phyloP scores from a whole-genome alignment of 2,797 vertebrate genomes.

The Poecilia picta region DNA sequence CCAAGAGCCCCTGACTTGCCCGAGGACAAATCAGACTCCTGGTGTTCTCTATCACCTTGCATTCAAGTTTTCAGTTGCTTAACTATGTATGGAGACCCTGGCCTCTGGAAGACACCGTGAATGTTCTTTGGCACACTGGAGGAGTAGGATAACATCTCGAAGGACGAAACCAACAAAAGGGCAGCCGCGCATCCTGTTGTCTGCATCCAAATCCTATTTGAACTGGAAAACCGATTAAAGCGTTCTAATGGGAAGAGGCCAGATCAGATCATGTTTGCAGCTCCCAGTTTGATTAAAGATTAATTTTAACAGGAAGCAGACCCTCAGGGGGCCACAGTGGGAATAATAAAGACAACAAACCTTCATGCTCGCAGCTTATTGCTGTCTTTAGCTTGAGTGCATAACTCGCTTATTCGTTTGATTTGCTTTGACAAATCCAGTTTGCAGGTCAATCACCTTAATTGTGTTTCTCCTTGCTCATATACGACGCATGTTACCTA shows the following conservation, averaged over 20 bases:
- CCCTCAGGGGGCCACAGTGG: conserved; percentile 47
- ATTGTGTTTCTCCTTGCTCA: conserved; percentile 19
- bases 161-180: conserved; percentile 58
- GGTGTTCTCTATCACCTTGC: conserved; percentile 61
- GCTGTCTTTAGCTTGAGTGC: conserved; percentile 48
- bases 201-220: conserved; percentile 67
- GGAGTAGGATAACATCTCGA: conserved; percentile 54
- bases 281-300: conserved; percentile 75
- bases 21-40: conserved; percentile 45
- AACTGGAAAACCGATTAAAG: conserved; percentile 67
- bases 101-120: conserved; percentile 27
- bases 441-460: conserved; percentile 28
- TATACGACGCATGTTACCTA: neutral
- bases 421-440: conserved; percentile 55
- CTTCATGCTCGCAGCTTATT: conserved; percentile 35
- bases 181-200: conserved; percentile 58
- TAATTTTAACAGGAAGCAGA: conserved; percentile 73
- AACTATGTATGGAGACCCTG: conserved; percentile 44
- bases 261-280: conserved; percentile 81
- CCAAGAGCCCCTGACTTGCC: conserved; percentile 39
- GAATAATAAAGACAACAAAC: conserved; percentile 55
- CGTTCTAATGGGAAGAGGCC: conserved; percentile 55
- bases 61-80: conserved; percentile 50
- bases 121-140: conserved; percentile 32
- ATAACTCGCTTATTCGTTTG: conserved; percentile 52